phyloP scores from a whole-genome alignment of 2,888 invertebrate species.

The Eucera pruinosa region DNA sequence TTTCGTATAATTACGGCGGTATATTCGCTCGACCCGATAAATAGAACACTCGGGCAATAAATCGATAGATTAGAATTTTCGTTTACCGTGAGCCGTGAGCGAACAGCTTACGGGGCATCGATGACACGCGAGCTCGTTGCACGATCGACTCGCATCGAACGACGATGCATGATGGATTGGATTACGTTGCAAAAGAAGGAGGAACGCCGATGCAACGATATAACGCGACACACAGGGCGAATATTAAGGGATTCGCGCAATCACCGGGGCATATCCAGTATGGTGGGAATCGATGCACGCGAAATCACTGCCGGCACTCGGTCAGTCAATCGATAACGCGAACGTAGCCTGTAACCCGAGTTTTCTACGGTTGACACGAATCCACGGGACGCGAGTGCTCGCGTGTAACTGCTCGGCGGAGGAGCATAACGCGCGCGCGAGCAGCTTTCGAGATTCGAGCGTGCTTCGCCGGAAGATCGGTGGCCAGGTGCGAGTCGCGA shows the following conservation, averaged over 20 bases:
- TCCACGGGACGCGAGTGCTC: constrained; percentile 18
- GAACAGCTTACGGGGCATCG: constrained; percentile 27
- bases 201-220: neutral
- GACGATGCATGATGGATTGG: too few relatives aligned
- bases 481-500: too few relatives aligned
- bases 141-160: constrained; percentile 13
- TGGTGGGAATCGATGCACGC: constrained; percentile 29
- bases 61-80: constrained; percentile 60
- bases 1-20: neutral
- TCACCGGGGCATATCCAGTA: constrained; percentile 25
- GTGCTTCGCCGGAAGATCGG: too few relatives aligned
- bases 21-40: constrained; percentile 12
- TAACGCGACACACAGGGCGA: too few relatives aligned
- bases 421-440: constrained; percentile 1
- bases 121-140: constrained; percentile 26
- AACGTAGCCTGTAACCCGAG: constrained; percentile 74
- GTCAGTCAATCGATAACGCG: constrained; percentile 78
- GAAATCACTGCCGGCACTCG: constrained; percentile 70
- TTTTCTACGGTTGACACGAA: constrained; percentile 41
- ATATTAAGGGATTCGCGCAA: constrained; percentile 20
- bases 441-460: neutral
- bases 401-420: neutral
- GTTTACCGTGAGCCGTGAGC: constrained; percentile 57
- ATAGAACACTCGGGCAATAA: constrained; percentile 35
- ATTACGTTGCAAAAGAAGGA: neutral